phyloP scores from a whole-genome alignment of 1,140 invertebrate species.

The Drosophila fuyamai region DNA sequence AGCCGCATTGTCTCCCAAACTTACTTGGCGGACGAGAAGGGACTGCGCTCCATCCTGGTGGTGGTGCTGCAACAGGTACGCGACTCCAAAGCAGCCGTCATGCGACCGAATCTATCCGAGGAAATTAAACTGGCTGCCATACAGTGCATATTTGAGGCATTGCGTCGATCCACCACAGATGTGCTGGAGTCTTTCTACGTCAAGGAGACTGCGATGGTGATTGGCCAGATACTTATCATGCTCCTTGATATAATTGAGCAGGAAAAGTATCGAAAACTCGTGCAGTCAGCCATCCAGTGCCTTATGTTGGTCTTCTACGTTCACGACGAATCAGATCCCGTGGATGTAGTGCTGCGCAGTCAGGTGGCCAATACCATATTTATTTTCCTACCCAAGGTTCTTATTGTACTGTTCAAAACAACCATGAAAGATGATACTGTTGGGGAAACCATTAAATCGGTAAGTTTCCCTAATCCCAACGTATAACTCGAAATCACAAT shows the following conservation, averaged over 20 bases:
- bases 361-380: slow-evolving; percentile 77
- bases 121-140: slow-evolving; percentile 78
- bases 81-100: slow-evolving; percentile 40
- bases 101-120: slow-evolving; percentile 65
- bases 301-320: slow-evolving; percentile 74
- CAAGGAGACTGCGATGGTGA: slow-evolving; percentile 42
- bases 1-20: slow-evolving; percentile 59
- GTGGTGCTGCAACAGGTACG: slow-evolving; percentile 71
- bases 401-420: slow-evolving; percentile 63
- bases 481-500: too few relatives aligned
- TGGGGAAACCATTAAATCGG: slow-evolving; percentile 70
- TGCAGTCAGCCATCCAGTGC: slow-evolving; percentile 58
- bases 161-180: slow-evolving; percentile 64
- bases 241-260: slow-evolving; percentile 63
- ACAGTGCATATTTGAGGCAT: slow-evolving; percentile 54
- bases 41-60: slow-evolving; percentile 66
- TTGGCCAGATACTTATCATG: slow-evolving; percentile 71
- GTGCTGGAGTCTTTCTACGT: slow-evolving; percentile 72
- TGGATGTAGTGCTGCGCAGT: slow-evolving; percentile 75
- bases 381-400: slow-evolving; percentile 76
- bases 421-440: slow-evolving; percentile 70
- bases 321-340: slow-evolving; percentile 69
- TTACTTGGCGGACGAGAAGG: slow-evolving; percentile 63
- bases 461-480: slow-evolving; percentile 26
- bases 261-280: slow-evolving; percentile 72